Conservation (phyloP, 2,888 invertebrate genomes). For the Chaitophorus viminalis region DNA sequence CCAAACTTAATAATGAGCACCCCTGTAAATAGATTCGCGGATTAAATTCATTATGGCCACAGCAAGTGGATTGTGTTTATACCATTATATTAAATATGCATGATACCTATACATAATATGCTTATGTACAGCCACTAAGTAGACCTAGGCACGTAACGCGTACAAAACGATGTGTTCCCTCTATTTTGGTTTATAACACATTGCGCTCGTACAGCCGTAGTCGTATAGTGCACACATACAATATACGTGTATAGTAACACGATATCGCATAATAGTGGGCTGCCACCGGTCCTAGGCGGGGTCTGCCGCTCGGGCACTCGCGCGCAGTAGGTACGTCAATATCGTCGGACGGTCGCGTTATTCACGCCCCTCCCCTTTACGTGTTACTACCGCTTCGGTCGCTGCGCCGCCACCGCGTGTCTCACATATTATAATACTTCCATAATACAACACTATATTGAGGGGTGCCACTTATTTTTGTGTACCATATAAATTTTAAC, state of each 20-base stretch:
- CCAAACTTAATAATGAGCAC: no score
- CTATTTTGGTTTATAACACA: no score
- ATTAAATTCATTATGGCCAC: no score
- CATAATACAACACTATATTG: no score
- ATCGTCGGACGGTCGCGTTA: conserved; percentile 10
- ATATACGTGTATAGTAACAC: no score
- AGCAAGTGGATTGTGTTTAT: no score
- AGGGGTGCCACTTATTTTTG: not conserved
- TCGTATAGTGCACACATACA: not conserved
- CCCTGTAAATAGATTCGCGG: no score
- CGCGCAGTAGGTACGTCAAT: conserved; percentile 6
- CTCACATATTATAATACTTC: not conserved
- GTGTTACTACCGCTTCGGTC: not conserved
- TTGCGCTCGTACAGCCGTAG: not conserved
- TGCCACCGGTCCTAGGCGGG: conserved; percentile 45
- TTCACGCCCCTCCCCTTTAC: conserved; percentile 17
- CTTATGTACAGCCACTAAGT: not conserved
- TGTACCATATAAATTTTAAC: not conserved
- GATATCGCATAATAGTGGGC: not conserved
- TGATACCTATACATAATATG: no score
- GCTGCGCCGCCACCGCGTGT: not conserved
- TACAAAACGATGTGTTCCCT: no score
- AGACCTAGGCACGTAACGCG: no score
- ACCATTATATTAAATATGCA: not conserved
- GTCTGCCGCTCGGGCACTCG: conserved; percentile 30